Evolutionary conservation across 1,140 invertebrate genomes (phyloP).

Genomic region (Papilio aristodemus): DNA sequence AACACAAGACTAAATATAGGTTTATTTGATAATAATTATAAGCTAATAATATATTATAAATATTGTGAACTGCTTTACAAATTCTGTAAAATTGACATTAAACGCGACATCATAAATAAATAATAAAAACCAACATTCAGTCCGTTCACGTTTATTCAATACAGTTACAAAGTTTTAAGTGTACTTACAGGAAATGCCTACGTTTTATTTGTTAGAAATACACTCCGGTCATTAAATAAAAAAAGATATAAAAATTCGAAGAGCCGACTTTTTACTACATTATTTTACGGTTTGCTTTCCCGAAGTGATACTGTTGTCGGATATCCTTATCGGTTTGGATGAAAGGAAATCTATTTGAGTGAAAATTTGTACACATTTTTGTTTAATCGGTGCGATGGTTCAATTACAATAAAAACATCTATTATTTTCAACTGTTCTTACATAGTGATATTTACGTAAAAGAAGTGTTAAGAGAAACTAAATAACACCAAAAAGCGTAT

Average conservation of each 20-base stretch:
- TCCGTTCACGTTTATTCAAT: conserved; percentile 17
- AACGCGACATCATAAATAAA: conserved; percentile 8
- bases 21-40: too few relatives aligned
- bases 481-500: too few relatives aligned
- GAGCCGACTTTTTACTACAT: conserved; percentile 12
- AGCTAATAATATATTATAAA: background rate
- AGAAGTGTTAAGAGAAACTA: too few relatives aligned
- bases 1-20: too few relatives aligned
- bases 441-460: too few relatives aligned
- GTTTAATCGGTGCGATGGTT: background rate
- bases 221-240: conserved; percentile 23
- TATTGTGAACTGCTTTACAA: background rate
- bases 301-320: conserved; percentile 25
- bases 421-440: too few relatives aligned
- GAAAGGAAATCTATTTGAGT: conserved; percentile 3
- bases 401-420: background rate
- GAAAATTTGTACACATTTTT: background rate
- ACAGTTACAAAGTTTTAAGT: conserved; percentile 27
- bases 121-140: conserved; percentile 5
- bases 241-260: conserved; percentile 25
- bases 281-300: conserved; percentile 29
- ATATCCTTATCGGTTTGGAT: background rate
- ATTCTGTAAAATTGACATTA: background rate
- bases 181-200: conserved; percentile 29
- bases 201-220: conserved; percentile 29